Percentiles rank a stretch among this genome's conserved stretches.
Conservation (phyloP, 2,113 vertebrate species). For the Serilophus lunatus region DNA sequence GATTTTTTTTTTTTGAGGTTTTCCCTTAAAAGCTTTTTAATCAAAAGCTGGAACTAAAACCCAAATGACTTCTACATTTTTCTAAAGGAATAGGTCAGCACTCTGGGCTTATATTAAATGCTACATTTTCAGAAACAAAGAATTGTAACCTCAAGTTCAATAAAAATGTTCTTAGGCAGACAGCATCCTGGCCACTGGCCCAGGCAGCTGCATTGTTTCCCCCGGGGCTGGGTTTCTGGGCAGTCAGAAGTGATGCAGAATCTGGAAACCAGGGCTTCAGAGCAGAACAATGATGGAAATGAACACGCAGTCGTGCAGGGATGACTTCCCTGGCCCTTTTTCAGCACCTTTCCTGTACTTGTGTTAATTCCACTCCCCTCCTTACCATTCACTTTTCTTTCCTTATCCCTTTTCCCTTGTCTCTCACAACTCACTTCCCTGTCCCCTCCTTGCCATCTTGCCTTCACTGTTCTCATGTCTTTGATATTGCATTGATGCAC, state of each 20-base stretch:
- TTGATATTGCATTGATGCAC: not conserved
- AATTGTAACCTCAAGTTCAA: constrained; percentile 19
- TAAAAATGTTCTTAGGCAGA: constrained; percentile 40
- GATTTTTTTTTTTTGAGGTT: not conserved
- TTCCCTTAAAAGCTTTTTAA: constrained; percentile 44
- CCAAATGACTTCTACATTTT: not conserved
- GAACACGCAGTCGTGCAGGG: not conserved
- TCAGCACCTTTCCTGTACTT: not conserved
- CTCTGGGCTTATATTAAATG: not conserved
- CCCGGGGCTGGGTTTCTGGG: not conserved
- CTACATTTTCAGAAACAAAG: constrained; percentile 42
- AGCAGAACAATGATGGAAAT: constrained; percentile 21
- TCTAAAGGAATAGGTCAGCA: constrained; percentile 31
- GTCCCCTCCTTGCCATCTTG: not conserved
- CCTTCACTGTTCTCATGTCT: not conserved
- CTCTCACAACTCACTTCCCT: not conserved
- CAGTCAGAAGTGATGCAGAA: constrained; percentile 13
- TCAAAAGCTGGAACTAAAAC: constrained; percentile 23
- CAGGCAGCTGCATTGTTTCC: constrained; percentile 50
- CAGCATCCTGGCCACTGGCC: constrained; percentile 23
- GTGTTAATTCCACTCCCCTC: not conserved
- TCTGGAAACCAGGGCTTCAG: constrained; percentile 24
- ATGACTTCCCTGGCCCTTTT: not conserved
- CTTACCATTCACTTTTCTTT: not conserved
- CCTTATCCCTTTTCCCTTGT: not conserved